Conservation (phyloP, 2,113 vertebrate genomes). For the Theropithecus gelada region DNA sequence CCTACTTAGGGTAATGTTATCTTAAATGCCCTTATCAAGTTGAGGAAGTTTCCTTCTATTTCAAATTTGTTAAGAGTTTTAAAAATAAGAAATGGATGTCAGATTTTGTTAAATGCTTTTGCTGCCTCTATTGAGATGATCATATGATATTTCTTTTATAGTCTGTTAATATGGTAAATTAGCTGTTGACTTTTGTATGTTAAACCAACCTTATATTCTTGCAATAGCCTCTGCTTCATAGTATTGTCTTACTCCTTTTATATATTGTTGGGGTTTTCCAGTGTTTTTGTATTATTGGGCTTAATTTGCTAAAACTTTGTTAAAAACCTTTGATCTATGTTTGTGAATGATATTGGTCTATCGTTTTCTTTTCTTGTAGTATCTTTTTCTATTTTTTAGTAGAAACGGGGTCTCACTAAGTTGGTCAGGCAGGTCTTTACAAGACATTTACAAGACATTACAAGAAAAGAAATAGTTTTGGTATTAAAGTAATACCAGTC, state of each 20-base stretch:
- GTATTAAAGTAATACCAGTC: neutral
- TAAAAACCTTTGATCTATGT: neutral
- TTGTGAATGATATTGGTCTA: neutral
- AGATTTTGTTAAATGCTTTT: neutral
- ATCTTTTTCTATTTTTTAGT: neutral
- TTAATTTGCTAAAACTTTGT: neutral
- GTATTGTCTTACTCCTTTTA: neutral
- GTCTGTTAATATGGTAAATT: neutral
- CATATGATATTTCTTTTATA: neutral
- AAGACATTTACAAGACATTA: too few relatives aligned
- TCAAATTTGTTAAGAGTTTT: neutral
- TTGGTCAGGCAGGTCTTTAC: too few relatives aligned
- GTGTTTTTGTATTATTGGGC: neutral
- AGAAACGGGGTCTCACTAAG: too few relatives aligned
- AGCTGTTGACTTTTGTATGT: neutral
- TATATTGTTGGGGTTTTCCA: neutral
- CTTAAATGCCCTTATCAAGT: neutral
- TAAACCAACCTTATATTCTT: neutral
- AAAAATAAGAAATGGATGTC: neutral
- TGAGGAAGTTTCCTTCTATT: neutral
- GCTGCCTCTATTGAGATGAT: neutral
- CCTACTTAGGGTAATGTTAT: neutral
- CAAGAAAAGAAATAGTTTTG: neutral
- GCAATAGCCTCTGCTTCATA: too few relatives aligned
- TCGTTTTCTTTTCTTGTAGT: neutral